Conservation (phyloP, 1,140 invertebrate genomes). For the Dreissena polymorpha region DNA sequence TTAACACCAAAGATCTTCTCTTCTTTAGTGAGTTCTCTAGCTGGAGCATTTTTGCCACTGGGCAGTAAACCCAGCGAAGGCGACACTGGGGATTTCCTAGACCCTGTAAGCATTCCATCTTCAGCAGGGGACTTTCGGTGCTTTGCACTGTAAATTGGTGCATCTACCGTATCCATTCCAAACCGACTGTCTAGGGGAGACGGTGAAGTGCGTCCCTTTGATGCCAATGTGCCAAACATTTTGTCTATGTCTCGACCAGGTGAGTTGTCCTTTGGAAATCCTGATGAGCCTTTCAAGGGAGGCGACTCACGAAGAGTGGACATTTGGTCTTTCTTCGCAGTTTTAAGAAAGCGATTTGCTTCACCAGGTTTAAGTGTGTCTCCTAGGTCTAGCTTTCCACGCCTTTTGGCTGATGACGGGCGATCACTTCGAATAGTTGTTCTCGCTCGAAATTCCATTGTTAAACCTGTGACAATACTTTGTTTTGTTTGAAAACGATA, state of each 20-base stretch:
- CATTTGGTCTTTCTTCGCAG: constrained; percentile 30
- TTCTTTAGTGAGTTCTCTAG: constrained; percentile 30
- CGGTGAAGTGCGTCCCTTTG: constrained; percentile 9
- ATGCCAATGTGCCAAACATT: constrained; percentile 31
- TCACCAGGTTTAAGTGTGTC: constrained; percentile 31
- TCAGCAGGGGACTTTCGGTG: constrained; percentile 30
- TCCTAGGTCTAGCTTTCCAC: constrained; percentile 25
- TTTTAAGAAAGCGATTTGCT: constrained; percentile 40
- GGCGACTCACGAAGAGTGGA: constrained; percentile 27
- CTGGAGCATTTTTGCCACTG: background rate
- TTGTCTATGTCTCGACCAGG: constrained; percentile 29
- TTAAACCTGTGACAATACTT: constrained; percentile 16
- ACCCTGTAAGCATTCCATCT: constrained; percentile 14
- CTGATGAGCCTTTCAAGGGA: constrained; percentile 34
- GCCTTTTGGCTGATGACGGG: constrained; percentile 39
- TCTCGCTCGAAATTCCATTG: constrained; percentile 31
- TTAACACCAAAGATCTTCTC: constrained; percentile 49
- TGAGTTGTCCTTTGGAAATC: constrained; percentile 34
- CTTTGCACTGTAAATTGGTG: background rate
- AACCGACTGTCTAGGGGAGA: constrained; percentile 35
- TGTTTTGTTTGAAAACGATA: too few relatives aligned
- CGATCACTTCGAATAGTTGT: constrained; percentile 16
- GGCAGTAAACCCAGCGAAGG: background rate
- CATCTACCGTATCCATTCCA: constrained; percentile 1
- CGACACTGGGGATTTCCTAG: constrained; percentile 10